These are phyloP conservation scores for Synergus japonicus DNA, from an alignment of 2,888 invertebrate genomes.

Conservation along the genomic window DNA sequence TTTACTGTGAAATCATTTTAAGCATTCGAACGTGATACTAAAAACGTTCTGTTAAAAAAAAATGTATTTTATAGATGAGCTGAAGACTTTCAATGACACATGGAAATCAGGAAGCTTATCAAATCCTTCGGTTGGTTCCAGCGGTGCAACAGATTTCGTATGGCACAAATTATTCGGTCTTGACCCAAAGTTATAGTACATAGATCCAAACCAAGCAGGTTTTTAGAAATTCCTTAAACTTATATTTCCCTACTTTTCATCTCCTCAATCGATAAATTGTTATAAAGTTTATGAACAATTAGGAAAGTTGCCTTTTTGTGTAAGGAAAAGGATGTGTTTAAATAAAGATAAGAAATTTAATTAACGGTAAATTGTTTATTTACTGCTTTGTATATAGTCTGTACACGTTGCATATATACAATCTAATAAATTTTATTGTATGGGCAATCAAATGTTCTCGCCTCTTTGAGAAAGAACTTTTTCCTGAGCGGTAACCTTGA, in stretches of 20 bases:
- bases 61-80: conserved; percentile 60
- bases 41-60: neutral
- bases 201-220: neutral
- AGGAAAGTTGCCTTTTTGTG: neutral
- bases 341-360: neutral
- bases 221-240: neutral
- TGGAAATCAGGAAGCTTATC: conserved; percentile 52
- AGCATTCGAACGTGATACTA: too few relatives aligned
- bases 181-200: conserved; percentile 68
- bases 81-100: conserved; percentile 60
- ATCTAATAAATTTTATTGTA: conserved; percentile 56
- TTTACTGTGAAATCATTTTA: too few relatives aligned
- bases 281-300: neutral
- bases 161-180: conserved; percentile 72
- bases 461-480: conserved; percentile 34
- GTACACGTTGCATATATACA: conserved; percentile 60
- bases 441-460: conserved; percentile 34
- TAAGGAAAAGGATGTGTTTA: neutral
- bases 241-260: too few relatives aligned
- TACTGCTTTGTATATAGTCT: conserved; percentile 64
- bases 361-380: conserved; percentile 63
- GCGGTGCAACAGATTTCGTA: conserved; percentile 58
- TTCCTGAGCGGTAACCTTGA: conserved; percentile 15
- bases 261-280: neutral
- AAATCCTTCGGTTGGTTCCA: conserved; percentile 42